These are phyloP conservation scores for Mugil cephalus DNA, from an alignment of 2,113 vertebrate species.

Conservation along the genomic window DNA sequence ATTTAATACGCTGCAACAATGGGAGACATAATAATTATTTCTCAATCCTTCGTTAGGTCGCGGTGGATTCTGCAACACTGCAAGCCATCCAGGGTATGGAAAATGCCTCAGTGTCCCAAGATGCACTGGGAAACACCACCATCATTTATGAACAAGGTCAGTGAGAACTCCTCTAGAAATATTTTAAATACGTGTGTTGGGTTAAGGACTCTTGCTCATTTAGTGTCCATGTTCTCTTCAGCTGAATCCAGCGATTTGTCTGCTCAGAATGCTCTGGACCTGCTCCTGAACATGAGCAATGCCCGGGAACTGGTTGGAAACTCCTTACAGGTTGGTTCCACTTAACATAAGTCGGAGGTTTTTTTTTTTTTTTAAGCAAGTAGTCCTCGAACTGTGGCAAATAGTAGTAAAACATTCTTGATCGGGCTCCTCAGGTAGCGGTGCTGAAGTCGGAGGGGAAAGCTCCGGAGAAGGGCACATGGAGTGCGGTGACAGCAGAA, in stretches of 20 bases:
- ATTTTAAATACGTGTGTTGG: background rate
- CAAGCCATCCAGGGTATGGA: constrained; percentile 83
- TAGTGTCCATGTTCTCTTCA: constrained; percentile 60
- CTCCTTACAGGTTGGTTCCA: constrained; percentile 87
- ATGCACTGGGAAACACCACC: constrained; percentile 89
- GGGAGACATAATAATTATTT: background rate
- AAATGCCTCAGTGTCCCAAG: constrained; percentile 83
- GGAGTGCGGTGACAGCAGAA: constrained; percentile 56
- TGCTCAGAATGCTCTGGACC: constrained; percentile 92
- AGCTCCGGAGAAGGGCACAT: constrained; percentile 68
- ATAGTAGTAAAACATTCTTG: background rate
- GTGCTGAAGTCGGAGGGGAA: constrained; percentile 90
- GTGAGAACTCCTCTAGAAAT: background rate
- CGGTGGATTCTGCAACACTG: constrained; percentile 80
- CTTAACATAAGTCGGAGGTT: background rate
- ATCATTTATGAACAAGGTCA: constrained; percentile 95
- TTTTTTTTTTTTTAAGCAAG: background rate
- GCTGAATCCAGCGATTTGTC: constrained; percentile 88
- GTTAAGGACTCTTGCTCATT: background rate
- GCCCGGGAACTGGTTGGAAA: constrained; percentile 88
- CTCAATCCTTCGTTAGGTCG: constrained; percentile 64
- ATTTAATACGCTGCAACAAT: background rate
- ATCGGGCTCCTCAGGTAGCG: constrained; percentile 70
- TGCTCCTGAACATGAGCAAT: constrained; percentile 95
- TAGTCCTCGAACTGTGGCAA: too few species aligned